Evolutionary conservation across 2,888 invertebrate genomes (phyloP), one percentile per base, ranked within the genome.

Genomic region (Vesta saturnalis): DNA sequence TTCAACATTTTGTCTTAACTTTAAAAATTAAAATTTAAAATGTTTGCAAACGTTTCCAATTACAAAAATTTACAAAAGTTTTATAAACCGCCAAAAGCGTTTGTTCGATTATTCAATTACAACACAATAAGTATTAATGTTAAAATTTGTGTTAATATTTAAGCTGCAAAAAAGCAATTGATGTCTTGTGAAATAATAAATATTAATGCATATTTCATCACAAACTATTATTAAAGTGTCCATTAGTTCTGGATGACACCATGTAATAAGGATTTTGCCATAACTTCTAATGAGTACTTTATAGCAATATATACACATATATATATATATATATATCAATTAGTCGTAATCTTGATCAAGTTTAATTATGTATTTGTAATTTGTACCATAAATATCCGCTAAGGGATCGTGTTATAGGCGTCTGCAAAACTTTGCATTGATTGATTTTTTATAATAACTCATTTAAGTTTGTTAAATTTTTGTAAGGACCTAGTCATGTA

Each of bases 221-320:
- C 15, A 16, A 49, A 54, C 54, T 54, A 54, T 54, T 47, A 47
- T 47, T 47, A 47, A 47, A n/a, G 47, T 47, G 1, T 47, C 14
- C 12, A 14, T 47, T 47, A 47, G 12, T 52, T 52, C 18, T 52
- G 52, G 52, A 21, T 19, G 52, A 52, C 52, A 52, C 12, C 19
- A 52, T 52, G 19, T 19, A 52, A 19, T 21, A 12, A 52, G 52
- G 52, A 3, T 21, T 52, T 52, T 19, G 52, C 21, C n/a, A 52
- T 52, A 52, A 21, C 10, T 52, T 52, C 47, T 15, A 47, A 3
- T 47, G 8, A 1, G 8, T 5, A 47, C 14, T 47, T 47, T 15
- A 47, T 16, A 15, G 6, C 16, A 47, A 47, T 47, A 47, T 8
- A n/a, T n/a, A n/a, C n/a, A n/a, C n/a, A n/a, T n/a, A n/a, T n/a